Evolutionary conservation across 2,113 vertebrate genomes (phyloP).

Genomic region (Mustelus asterias): DNA sequence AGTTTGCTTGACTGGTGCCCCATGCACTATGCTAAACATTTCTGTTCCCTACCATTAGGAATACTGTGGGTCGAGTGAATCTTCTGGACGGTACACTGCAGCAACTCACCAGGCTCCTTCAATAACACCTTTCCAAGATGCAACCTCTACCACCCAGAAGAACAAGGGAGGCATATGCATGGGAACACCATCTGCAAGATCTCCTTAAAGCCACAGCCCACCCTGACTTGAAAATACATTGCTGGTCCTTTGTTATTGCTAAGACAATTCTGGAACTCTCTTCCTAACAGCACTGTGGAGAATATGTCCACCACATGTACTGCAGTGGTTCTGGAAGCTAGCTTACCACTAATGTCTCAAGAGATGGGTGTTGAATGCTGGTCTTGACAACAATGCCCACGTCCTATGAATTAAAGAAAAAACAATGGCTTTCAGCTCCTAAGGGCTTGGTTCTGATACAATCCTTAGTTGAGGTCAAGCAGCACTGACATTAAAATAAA

Average conservation of each 20-base stretch:
- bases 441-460: not conserved
- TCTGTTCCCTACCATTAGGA: not conserved
- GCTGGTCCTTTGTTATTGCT: too few species aligned
- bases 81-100: too few species aligned
- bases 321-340: not conserved
- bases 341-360: not conserved
- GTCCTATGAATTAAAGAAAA: not conserved
- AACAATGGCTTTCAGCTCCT: not conserved
- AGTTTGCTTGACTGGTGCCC: not conserved
- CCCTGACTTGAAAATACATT: too few species aligned
- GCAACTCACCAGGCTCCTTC: too few species aligned
- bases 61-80: too few species aligned
- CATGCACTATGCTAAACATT: not conserved
- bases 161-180: too few species aligned
- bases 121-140: too few species aligned
- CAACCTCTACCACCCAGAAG: too few species aligned
- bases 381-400: not conserved
- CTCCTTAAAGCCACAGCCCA: too few species aligned
- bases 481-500: not conserved
- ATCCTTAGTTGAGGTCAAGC: not conserved
- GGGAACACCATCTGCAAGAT: too few species aligned
- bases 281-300: not conserved
- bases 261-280: not conserved
- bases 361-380: not conserved
- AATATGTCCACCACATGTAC: not conserved